These are phyloP conservation scores for Chalcis sispes DNA, from an alignment of 2,888 invertebrate species.

Conservation along the genomic window DNA sequence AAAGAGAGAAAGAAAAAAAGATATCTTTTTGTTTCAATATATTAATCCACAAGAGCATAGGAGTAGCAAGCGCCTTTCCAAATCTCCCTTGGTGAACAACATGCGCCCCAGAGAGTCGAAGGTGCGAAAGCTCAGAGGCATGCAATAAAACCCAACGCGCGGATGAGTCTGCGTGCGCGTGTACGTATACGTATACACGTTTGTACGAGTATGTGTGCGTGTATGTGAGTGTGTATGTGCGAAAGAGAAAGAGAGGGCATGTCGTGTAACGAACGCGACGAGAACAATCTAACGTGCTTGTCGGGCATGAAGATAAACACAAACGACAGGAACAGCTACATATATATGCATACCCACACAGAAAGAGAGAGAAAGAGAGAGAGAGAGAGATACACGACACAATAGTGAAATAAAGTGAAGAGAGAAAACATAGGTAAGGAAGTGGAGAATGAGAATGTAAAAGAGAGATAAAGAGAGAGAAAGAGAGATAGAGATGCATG, in stretches of 20 bases:
- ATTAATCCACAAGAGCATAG: neutral
- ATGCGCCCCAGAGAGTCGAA: neutral
- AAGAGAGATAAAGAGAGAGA: constrained; percentile 3
- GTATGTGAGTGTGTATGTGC: constrained; percentile 2
- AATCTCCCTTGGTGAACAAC: neutral
- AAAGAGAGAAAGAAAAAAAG: neutral
- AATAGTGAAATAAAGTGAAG: too few relatives aligned
- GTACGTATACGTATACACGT: neutral
- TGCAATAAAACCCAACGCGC: constrained; percentile 37
- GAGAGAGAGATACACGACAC: constrained; percentile 14
- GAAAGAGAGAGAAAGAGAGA: constrained; percentile 20
- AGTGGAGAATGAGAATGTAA: constrained; percentile 10
- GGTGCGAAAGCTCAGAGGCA: constrained; percentile 22
- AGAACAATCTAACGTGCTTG: constrained; percentile 31
- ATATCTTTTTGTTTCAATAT: constrained; percentile 10
- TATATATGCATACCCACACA: neutral
- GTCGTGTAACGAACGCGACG: constrained; percentile 5
- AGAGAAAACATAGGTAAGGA: too few relatives aligned
- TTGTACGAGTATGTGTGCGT: neutral
- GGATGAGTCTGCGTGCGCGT: constrained; percentile 8
- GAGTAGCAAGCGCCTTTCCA: neutral
- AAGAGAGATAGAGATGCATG: constrained; percentile 32
- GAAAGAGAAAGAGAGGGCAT: neutral
- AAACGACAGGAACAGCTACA: too few relatives aligned
- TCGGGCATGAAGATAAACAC: constrained; percentile 21